Evolutionary conservation across 30 jellyfish, hydroid and myxozoan species (phyloP).

Genomic region (Sanderia malayensis): DNA sequence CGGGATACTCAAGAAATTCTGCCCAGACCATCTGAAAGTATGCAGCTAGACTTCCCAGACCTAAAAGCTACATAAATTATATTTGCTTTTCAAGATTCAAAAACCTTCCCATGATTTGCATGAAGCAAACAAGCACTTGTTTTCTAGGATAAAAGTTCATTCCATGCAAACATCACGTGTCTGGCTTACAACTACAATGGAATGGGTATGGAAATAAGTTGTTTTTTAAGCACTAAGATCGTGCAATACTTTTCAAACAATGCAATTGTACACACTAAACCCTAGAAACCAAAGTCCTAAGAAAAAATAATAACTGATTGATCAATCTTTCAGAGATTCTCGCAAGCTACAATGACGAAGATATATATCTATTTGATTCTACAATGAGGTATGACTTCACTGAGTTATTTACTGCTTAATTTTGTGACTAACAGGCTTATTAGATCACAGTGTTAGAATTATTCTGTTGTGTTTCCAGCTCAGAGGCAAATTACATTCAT

Average conservation of each 20-base stretch:
- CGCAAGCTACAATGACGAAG: constrained; percentile 96
- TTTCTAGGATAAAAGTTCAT: constrained; percentile 43
- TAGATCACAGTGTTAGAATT: background rate
- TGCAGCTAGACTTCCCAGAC: background rate
- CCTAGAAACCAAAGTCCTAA: too few species aligned
- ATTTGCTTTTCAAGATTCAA: too few species aligned
- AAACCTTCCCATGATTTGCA: too few species aligned
- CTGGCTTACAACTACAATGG: constrained; percentile 92
- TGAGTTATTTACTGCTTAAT: too few species aligned
- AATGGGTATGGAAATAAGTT: constrained; percentile 72
- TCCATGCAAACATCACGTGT: constrained; percentile 88
- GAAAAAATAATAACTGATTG: too few species aligned
- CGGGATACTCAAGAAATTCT: constrained; percentile 69
- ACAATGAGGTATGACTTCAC: constrained; percentile 75
- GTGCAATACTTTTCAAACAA: too few species aligned
- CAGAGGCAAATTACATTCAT: constrained; percentile 68
- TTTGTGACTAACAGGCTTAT: background rate
- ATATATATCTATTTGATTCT: constrained; percentile 85
- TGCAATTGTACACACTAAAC: too few species aligned
- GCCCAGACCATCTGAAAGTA: constrained; percentile 89
- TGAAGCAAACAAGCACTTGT: too few species aligned
- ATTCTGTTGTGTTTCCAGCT: constrained; percentile 29
- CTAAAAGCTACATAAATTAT: too few species aligned
- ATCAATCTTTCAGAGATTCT: constrained; percentile 91
- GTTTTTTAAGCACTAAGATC: too few species aligned